Conservation (phyloP, 2,888 invertebrate species). For the Leptopilina drosophilae region DNA sequence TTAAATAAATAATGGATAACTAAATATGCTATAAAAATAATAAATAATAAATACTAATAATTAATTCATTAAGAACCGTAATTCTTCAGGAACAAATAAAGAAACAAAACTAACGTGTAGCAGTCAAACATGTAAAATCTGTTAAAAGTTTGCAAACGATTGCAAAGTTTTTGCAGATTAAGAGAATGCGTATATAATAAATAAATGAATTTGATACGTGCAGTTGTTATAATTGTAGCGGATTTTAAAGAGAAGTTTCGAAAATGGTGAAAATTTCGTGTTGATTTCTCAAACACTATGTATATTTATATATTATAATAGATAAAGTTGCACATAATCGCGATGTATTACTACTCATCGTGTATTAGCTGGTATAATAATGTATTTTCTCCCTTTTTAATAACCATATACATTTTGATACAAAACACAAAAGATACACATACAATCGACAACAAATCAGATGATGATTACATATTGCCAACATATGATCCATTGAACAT, state of each 20-base stretch:
- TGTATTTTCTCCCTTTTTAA: conserved; percentile 22
- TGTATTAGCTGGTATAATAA: not conserved
- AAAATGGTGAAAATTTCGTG: conserved; percentile 30
- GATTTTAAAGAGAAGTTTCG: conserved; percentile 19
- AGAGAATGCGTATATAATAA: conserved; percentile 25
- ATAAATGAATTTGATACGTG: conserved; percentile 6
- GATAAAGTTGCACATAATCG: conserved; percentile 7
- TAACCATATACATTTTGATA: not conserved
- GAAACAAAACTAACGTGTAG: not conserved
- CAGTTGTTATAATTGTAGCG: conserved; percentile 23
- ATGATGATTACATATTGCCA: conserved; percentile 25
- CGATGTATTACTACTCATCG: not conserved
- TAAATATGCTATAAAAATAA: too few species aligned
- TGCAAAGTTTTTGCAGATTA: conserved; percentile 23
- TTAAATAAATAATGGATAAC: too few species aligned
- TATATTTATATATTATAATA: too few species aligned
- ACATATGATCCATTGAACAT: conserved; percentile 16
- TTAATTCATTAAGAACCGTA: too few species aligned
- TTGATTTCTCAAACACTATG: conserved; percentile 14
- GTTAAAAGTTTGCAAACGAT: conserved; percentile 4
- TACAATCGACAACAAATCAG: not conserved
- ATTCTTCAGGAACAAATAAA: not conserved
- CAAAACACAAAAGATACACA: not conserved
- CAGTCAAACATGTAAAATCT: not conserved
- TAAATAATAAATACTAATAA: too few species aligned